phyloP scores from a whole-genome alignment of 2,888 invertebrate genomes.

The Nymphalis polychloros region DNA sequence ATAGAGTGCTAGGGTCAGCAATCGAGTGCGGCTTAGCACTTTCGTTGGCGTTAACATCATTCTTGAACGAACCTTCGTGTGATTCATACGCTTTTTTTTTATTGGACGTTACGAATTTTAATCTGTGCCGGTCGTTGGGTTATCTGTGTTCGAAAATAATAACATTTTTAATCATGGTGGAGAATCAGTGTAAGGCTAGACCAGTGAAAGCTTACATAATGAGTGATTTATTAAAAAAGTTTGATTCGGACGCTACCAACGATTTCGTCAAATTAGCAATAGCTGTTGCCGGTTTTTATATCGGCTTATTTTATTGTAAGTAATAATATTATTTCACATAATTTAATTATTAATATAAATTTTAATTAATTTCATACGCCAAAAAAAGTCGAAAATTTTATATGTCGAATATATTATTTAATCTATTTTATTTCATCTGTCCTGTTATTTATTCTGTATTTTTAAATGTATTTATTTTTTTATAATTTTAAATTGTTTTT shows the following conservation, averaged over 20 bases:
- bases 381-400: no score
- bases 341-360: no score
- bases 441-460: no score
- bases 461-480: no score
- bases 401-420: no score
- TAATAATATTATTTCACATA: conserved; percentile 42
- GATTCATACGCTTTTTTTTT: conserved; percentile 43
- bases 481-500: no score
- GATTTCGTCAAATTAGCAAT: conserved; percentile 66
- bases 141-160: conserved; percentile 58
- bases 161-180: conserved; percentile 56
- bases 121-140: conserved; percentile 58
- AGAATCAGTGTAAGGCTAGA: conserved; percentile 68
- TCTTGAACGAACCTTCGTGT: conserved; percentile 46
- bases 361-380: no score
- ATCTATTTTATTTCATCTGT: no score
- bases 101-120: conserved; percentile 44
- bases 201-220: conserved; percentile 72
- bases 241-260: conserved; percentile 64
- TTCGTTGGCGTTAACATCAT: conserved; percentile 43
- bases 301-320: conserved; percentile 71
- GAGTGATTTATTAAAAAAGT: conserved; percentile 74
- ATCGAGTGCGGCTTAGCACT: conserved; percentile 23
- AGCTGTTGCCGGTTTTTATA: conserved; percentile 66
- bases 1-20: conserved; percentile 42